Base-by-base conservation (phyloP, 2,113 vertebrate genomes). In the Rhizomys pruinosus region DNA sequence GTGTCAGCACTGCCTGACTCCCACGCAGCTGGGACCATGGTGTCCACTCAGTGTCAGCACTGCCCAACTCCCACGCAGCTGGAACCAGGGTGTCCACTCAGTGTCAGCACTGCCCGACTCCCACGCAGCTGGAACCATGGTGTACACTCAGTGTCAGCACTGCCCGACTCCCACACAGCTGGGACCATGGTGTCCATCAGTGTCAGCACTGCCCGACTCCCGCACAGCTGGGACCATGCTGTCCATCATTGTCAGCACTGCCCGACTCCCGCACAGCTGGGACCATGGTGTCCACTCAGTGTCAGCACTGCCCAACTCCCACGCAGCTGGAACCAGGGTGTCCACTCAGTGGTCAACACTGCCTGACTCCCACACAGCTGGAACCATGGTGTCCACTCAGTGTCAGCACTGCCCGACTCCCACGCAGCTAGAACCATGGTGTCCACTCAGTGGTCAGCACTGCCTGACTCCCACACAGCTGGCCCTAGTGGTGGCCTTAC, bases 251-350 rank as follows among this genome's bases (percentile, higher is more conserved):
- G n/a, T n/a, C n/a, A n/a, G 4, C 2, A 15, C 10, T 20, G 0
- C 55, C 47, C 1, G 7, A 2, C 69, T 22, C 13, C 0, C 1
- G 9, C 12, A n/a, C 17, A 7, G 17, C n/a, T n/a, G n/a, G n/a
- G n/a, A n/a, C 66, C 16, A 25, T 15, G 7, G 22, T 13, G 25
- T 29, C 5, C 0, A 2, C 16, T 37, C 3, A 0, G 1, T 0
- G 8, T 5, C 73, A 55, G n/a, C 34, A 63, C 55, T 20, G 3
- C n/a, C n/a, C n/a, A n/a, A n/a, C n/a, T n/a, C n/a, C n/a, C n/a
- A n/a, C n/a, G n/a, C n/a, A n/a, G n/a, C n/a, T n/a, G n/a, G n/a
- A n/a, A n/a, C n/a, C n/a, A n/a, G n/a, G n/a, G n/a, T n/a, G n/a
- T n/a, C n/a, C n/a, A n/a, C n/a, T n/a, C n/a, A n/a, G n/a, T n/a